phyloP scores from a whole-genome alignment of 2,888 invertebrate species.

The Parthenolecanium corni region DNA sequence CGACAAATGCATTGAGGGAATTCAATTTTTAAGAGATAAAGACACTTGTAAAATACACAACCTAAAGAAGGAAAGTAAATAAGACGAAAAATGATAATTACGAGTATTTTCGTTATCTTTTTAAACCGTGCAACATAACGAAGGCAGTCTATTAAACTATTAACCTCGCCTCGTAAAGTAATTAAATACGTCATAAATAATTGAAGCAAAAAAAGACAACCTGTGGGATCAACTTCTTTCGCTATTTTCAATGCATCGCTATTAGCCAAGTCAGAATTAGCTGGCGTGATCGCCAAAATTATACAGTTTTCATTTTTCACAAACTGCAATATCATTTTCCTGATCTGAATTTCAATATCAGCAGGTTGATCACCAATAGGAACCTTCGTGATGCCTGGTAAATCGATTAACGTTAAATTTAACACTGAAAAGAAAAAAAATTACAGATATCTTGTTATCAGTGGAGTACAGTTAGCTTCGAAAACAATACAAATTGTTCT shows the following conservation, averaged over 20 bases:
- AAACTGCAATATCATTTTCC: constrained; percentile 86
- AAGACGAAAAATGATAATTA: too few species aligned
- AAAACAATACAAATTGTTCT: too few species aligned
- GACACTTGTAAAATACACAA: too few species aligned
- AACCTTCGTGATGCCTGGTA: constrained; percentile 93
- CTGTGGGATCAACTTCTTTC: constrained; percentile 93
- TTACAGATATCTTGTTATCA: neutral
- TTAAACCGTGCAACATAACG: too few species aligned
- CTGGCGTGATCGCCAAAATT: constrained; percentile 92
- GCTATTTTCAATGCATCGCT: constrained; percentile 97
- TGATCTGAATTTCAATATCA: constrained; percentile 92
- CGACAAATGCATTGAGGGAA: too few species aligned
- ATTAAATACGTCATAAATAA: too few species aligned
- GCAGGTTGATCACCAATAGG: constrained; percentile 93
- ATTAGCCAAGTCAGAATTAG: constrained; percentile 95
- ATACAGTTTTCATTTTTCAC: constrained; percentile 88
- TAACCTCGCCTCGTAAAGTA: too few species aligned
- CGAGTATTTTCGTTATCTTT: too few species aligned
- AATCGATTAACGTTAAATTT: constrained; percentile 82
- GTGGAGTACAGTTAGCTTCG: too few species aligned
- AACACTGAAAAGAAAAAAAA: constrained; percentile 51
- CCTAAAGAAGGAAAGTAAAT: too few species aligned
- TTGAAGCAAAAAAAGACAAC: constrained; percentile 39
- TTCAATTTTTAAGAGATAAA: too few species aligned
- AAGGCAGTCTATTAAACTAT: too few species aligned